Evolutionary conservation across 2,797 vertebrate genomes (phyloP).

Genomic region (Apogon hyalosoma): DNA sequence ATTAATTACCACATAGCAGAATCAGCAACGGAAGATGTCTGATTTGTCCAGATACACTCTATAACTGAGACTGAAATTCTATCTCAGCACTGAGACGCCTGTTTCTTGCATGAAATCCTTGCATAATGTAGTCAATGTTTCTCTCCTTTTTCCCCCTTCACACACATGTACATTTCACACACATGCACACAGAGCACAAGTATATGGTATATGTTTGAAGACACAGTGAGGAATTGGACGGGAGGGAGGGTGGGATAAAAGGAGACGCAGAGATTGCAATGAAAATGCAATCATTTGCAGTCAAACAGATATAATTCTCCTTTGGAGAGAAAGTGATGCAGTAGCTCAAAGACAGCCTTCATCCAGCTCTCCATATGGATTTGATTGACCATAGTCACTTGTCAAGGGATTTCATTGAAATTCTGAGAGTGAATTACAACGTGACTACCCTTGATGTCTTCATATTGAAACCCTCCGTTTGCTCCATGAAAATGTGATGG

Average conservation of each 20-base stretch:
- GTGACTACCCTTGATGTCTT: conserved; percentile 69
- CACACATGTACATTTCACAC: conserved; percentile 16
- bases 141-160: conserved; percentile 22
- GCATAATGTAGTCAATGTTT: conserved; percentile 43
- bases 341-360: conserved; percentile 68
- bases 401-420: conserved; percentile 70
- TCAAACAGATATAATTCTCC: conserved; percentile 74
- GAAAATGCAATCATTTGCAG: conserved; percentile 82
- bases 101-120: conserved; percentile 54
- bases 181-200: conserved; percentile 34
- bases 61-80: conserved; percentile 71
- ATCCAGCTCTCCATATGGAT: conserved; percentile 68
- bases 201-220: conserved; percentile 68
- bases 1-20: conserved; percentile 73
- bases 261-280: conserved; percentile 70
- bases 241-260: conserved; percentile 68
- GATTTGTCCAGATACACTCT: conserved; percentile 67
- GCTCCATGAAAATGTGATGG: conserved; percentile 32
- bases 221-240: conserved; percentile 55
- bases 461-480: conserved; percentile 50
- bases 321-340: conserved; percentile 57
- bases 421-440: conserved; percentile 67
- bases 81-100: conserved; percentile 48
- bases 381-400: conserved; percentile 77
- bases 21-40: conserved; percentile 53